Evolutionary conservation across 1,140 invertebrate genomes (phyloP).

Genomic region (Parasteatoda tepidariorum): DNA sequence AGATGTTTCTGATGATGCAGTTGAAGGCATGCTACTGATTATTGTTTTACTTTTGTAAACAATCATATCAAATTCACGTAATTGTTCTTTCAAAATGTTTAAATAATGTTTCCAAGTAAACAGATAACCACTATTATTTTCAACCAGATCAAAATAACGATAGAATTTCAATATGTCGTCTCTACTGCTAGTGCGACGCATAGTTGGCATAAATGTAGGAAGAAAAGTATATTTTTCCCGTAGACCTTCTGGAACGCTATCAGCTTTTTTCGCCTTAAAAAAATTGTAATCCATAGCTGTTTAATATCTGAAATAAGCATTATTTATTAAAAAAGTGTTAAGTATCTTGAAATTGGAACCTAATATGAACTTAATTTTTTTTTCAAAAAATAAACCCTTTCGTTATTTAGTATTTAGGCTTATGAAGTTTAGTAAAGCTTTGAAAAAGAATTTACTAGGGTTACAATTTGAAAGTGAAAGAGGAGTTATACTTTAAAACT

Average conservation of each 20-base stretch:
- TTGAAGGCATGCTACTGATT: background rate
- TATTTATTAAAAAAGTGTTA: background rate
- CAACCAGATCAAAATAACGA: slow-evolving; percentile 18
- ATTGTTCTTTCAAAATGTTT: background rate
- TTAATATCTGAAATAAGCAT: background rate
- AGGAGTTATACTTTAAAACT: no score
- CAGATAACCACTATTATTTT: background rate
- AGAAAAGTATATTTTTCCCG: background rate
- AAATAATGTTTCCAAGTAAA: slow-evolving; percentile 18
- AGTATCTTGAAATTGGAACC: background rate
- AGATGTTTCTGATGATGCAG: no score
- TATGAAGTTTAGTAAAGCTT: no score
- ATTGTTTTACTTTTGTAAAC: background rate
- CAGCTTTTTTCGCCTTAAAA: background rate
- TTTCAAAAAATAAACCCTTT: background rate
- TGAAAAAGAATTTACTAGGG: no score
- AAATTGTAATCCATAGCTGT: background rate
- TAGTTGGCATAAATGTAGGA: background rate
- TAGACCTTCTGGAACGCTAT: background rate
- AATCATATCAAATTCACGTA: background rate
- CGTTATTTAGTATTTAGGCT: no score
- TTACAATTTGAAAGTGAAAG: no score
- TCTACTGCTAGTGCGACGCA: background rate
- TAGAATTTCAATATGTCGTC: slow-evolving; percentile 15
- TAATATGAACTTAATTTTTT: background rate